Evolutionary conservation across 1,140 invertebrate species (phyloP).

Genomic region (Drosophila erecta): DNA sequence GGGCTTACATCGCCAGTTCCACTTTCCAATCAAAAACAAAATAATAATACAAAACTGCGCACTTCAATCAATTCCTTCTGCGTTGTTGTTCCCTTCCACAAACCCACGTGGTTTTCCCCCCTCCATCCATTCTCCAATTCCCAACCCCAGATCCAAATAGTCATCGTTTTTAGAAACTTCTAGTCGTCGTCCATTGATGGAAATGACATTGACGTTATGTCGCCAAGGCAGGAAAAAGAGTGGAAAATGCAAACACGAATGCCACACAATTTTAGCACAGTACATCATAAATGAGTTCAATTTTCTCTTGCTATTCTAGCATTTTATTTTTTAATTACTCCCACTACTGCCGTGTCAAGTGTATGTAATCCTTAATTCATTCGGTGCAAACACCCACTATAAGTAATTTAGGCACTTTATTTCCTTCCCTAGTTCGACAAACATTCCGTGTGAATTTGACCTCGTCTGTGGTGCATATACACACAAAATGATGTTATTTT

Average conservation of each 20-base stretch:
- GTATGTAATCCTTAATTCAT: neutral
- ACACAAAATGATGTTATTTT: constrained; percentile 9
- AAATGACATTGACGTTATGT: constrained; percentile 48
- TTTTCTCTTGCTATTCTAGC: no score
- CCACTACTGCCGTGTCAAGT: no score
- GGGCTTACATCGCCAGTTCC: constrained; percentile 27
- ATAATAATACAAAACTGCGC: constrained; percentile 17
- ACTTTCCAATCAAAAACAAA: neutral
- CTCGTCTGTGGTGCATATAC: constrained; percentile 28
- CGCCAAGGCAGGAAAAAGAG: constrained; percentile 4
- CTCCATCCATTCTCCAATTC: neutral
- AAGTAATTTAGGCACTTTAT: constrained; percentile 2
- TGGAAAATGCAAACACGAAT: neutral
- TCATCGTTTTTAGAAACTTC: constrained; percentile 17
- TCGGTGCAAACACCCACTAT: constrained; percentile 1
- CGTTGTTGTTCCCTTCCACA: constrained; percentile 9
- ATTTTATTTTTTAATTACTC: no score
- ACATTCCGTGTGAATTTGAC: constrained; percentile 23
- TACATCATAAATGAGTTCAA: no score
- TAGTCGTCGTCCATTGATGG: constrained; percentile 37
- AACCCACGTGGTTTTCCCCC: constrained; percentile 1
- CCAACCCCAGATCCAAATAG: constrained; percentile 20
- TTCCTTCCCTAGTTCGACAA: constrained; percentile 8
- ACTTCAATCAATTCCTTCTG: constrained; percentile 39
- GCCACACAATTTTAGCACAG: no score